Evolutionary conservation across 2,888 invertebrate species (phyloP), one percentile per base, ranked within the genome.

Genomic region (Hydrotaea cyrtoneurina): DNA sequence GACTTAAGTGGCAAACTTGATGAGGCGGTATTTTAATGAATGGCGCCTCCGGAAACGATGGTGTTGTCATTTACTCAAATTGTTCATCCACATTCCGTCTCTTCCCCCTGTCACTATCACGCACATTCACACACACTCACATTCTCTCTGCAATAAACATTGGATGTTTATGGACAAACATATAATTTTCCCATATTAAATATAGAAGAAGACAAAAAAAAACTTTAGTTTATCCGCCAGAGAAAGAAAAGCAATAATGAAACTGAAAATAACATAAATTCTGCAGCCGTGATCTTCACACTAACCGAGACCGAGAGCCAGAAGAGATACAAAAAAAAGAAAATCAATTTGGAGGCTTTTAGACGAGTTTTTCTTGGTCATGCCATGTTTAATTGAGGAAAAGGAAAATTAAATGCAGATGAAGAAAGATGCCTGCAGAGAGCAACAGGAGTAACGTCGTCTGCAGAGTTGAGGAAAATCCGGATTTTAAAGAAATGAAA

Each of bases 401-500:
- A 81, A 78, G 79, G 64, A 79, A 76, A 84, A 72, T 75, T 3
- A 76, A 83, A 23, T 55, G 43, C 36, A 57, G 66, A 21, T 31
- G 82, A 2, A 53, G 69, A 13, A 31, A 43, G 26, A 59, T 36
- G 50, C n/a, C n/a, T n/a, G n/a, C n/a, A n/a, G n/a, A n/a, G n/a
- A n/a, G n/a, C n/a, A 7, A 31, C 72, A 4, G 62, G n/a, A 57
- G 31, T 43, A 66, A 71, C 43, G 74, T n/a, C n/a, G n/a, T n/a
- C n/a, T n/a, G 62, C 21, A 73, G 39, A 74, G 66, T 55, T 4
- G 59, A 3, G 17, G 66, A 17, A 43, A 85, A 85, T 81, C 84
- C 73, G 76, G 81, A 75, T 85, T 85, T 85, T 76, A 73, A 76
- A 76, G 84, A 85, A 85, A 85, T 81, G 84, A 85, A 85, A 85